Percentiles rank a stretch among this genome's conserved stretches.
These are phyloP conservation scores for Stylophora pistillata DNA, from an alignment of 64 coral and sea anemone species.

Conservation along the genomic window DNA sequence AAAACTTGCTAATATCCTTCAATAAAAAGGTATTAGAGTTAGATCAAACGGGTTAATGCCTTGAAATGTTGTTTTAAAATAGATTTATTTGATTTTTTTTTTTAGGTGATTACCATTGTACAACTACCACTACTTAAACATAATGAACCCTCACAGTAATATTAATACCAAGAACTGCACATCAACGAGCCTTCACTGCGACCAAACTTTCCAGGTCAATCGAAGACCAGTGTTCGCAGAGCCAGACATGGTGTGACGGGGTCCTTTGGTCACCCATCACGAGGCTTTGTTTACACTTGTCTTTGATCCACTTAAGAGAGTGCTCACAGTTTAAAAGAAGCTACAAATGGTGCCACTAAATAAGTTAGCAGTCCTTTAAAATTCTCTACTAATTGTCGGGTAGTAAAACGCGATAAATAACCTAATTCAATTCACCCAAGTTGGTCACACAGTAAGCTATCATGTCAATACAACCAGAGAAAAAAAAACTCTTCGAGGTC, in stretches of 20 bases:
- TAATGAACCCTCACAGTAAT: not conserved
- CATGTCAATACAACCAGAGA: not conserved
- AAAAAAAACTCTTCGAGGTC: not conserved
- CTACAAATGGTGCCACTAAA: not conserved
- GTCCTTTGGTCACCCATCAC: not conserved
- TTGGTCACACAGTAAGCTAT: not conserved
- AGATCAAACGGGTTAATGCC: not conserved
- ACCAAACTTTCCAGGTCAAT: not conserved
- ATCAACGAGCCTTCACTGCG: not conserved
- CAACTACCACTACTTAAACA: constrained; percentile 18
- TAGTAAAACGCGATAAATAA: not conserved
- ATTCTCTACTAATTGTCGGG: not conserved
- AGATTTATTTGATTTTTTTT: constrained; percentile 50
- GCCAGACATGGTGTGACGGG: not conserved
- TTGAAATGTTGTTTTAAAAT: constrained; percentile 41
- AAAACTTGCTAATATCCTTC: too few species aligned
- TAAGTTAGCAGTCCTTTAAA: constrained; percentile 4
- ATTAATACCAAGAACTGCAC: not conserved
- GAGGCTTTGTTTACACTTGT: not conserved
- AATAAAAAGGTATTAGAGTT: too few species aligned
- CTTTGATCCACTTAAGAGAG: not conserved
- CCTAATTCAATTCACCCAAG: not conserved
- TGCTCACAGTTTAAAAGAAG: not conserved
- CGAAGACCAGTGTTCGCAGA: not conserved
- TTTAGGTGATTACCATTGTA: constrained; percentile 40